Conservation (phyloP, 2,113 vertebrate genomes). For the Gymnorhina tibicen region DNA sequence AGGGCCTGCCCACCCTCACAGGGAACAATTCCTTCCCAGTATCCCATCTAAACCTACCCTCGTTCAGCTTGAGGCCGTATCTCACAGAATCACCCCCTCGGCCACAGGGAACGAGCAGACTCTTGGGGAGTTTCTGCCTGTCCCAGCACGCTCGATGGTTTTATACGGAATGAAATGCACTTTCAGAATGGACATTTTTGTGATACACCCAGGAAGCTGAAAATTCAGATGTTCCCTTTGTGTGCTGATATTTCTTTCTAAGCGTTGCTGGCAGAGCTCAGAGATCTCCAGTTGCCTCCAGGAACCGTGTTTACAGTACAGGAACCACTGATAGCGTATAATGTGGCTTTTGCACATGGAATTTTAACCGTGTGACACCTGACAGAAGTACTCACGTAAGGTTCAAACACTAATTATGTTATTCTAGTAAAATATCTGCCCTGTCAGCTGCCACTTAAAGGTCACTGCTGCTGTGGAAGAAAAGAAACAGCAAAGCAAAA, state of each 20-base stretch:
- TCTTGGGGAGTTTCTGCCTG: background rate
- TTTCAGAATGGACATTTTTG: background rate
- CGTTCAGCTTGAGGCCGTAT: background rate
- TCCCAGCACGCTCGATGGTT: background rate
- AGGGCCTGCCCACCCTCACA: background rate
- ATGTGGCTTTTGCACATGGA: background rate
- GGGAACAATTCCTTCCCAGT: background rate
- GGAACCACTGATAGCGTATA: background rate
- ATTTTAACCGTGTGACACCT: background rate
- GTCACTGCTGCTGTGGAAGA: background rate
- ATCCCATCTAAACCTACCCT: background rate
- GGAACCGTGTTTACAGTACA: background rate
- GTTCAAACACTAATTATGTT: conserved; percentile 11
- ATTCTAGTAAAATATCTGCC: conserved; percentile 29
- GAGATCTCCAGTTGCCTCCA: background rate
- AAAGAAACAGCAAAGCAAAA: background rate
- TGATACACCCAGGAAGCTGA: background rate
- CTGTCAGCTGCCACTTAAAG: background rate
- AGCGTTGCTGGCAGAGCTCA: background rate
- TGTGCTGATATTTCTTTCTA: background rate
- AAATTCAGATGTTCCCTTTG: background rate
- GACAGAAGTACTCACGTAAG: background rate
- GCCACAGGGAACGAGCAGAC: background rate
- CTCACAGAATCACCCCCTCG: background rate
- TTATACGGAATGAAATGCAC: background rate